Percentiles rank a stretch among this genome's conserved stretches.
Evolutionary conservation across 2,113 vertebrate genomes (phyloP).

Genomic region (Cephalophus harveyi): DNA sequence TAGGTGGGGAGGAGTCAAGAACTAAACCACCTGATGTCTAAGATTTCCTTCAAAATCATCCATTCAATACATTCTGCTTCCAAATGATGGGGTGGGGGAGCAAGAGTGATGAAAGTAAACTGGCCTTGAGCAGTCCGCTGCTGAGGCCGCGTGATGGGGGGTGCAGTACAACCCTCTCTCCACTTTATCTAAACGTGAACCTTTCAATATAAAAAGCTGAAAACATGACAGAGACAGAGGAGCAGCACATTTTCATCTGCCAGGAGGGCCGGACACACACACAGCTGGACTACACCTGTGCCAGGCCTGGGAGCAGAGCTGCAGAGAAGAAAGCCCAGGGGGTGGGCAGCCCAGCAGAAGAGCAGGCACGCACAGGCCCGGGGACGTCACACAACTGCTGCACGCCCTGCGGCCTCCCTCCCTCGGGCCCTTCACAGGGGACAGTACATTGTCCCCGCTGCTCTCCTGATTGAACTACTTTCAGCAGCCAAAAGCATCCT

Average conservation of each 20-base stretch:
- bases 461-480: not conserved
- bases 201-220: not conserved
- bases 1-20: not conserved
- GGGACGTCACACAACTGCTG: not conserved
- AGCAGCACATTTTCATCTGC: not conserved
- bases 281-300: too few species aligned
- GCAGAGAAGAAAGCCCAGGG: not conserved
- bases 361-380: not conserved
- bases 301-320: not conserved
- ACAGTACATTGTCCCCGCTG: not conserved
- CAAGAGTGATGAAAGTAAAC: not conserved
- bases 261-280: fast-evolving
- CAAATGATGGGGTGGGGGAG: not conserved
- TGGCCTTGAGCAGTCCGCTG: not conserved
- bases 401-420: not conserved
- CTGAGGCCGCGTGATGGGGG: not conserved
- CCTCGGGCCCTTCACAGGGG: not conserved
- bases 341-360: too few species aligned
- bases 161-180: not conserved
- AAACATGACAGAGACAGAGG: not conserved
- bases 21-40: not conserved
- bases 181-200: not conserved
- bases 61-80: not conserved
- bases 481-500: not conserved
- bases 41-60: not conserved